Base-by-base conservation (phyloP, 92 coral and sea anemone species). In the Epizoanthus stellaris region DNA sequence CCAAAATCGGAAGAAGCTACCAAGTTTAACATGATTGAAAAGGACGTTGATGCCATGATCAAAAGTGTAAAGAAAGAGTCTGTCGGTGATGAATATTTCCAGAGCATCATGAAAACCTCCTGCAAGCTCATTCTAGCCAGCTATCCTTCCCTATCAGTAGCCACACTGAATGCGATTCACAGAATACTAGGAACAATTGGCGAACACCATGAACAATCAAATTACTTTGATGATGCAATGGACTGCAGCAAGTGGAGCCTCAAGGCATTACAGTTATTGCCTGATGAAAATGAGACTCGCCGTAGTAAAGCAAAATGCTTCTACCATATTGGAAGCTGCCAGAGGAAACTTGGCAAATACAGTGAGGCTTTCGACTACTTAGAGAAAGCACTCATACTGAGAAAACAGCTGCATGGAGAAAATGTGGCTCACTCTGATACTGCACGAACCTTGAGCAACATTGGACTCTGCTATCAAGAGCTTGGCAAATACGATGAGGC, bases 31-130 rank as follows among this genome's bases (percentile, higher is more conserved):
- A 23, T 80, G 58, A 74, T 63, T 60, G 85, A 63, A 36, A 20
- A 63, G 58, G 23, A 80, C 25, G 73, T 80, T 14, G 85, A 80
- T 16, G 73, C 34, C 59, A 80, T 80, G 85, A 63, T 80, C 42
- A 59, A 66, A 21, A 36, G 72, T 21, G 67, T 80, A 56, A 53
- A 30, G 30, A 38, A 5, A 6, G 85, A 80, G 58, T 61, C 85
- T 0, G 43, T 63, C 56, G 72, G 23, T 12, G 58, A 62, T 17
- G 30, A 52, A 19, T 80, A 80, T 14, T 80, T 80, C 21, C 45
- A 62, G 17, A 68, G 53, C 54, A 80, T 80, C 4, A 64, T 64
- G 16, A 66, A 80, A 43, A 56, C 85, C 54, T 43, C 85, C 47
- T 80, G 42, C 52, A 65, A 65, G 23, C 34, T 25, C 70, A 25